These are phyloP conservation scores for Falco cherrug DNA, from an alignment of 2,797 vertebrate genomes.

Conservation along the genomic window DNA sequence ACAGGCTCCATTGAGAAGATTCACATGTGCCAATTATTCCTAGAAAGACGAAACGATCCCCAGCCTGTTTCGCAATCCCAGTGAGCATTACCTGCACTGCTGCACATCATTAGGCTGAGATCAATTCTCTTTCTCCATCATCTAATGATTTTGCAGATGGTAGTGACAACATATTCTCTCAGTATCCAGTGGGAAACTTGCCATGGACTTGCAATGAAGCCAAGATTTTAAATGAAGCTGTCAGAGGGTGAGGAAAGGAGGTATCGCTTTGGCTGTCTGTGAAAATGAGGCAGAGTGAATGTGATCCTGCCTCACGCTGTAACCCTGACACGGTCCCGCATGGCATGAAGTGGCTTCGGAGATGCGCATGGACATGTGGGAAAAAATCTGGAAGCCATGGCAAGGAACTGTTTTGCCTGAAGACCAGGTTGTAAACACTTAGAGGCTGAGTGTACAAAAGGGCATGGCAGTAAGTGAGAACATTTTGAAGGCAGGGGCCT, in stretches of 20 bases:
- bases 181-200: conserved; percentile 10
- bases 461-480: background rate
- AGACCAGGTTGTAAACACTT: background rate
- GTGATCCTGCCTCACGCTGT: background rate
- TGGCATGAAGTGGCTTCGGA: background rate
- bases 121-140: background rate
- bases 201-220: conserved; percentile 17
- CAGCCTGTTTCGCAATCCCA: background rate
- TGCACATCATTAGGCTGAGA: background rate
- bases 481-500: background rate
- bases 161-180: background rate
- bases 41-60: background rate
- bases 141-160: background rate
- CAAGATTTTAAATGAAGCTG: conserved; percentile 38
- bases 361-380: background rate
- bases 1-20: background rate
- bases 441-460: background rate
- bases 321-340: rapidly evolving
- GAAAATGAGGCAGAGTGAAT: background rate
- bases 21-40: background rate
- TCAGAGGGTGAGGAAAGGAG: background rate
- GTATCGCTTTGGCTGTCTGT: background rate
- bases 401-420: background rate
- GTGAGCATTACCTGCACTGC: background rate
- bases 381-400: background rate